Percentiles rank a stretch among this genome's conserved stretches.
Evolutionary conservation across 2,797 vertebrate genomes (phyloP).

Genomic region (Pampus argenteus): DNA sequence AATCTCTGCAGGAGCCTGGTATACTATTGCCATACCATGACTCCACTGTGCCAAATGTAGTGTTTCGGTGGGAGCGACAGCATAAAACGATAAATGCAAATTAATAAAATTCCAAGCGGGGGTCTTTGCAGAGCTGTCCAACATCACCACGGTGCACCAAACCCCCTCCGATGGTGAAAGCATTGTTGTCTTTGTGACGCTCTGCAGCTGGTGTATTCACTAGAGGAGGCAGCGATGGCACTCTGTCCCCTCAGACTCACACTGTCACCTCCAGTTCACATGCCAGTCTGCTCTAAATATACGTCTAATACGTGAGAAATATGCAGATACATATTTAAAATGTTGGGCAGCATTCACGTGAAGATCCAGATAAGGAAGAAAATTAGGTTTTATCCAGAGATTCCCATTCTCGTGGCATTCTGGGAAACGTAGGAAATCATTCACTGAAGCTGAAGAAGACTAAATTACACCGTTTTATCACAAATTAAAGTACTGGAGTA

Average conservation of each 20-base stretch:
- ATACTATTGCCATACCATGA: constrained; percentile 32
- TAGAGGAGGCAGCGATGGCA: constrained; percentile 32
- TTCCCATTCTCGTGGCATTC: neutral
- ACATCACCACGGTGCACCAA: constrained; percentile 57
- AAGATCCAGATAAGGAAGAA: no score
- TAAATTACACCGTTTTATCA: neutral
- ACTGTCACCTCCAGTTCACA: constrained; percentile 52
- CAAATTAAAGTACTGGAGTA: neutral
- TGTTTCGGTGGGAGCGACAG: constrained; percentile 54
- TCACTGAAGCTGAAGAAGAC: neutral
- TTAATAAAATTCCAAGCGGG: constrained; percentile 75
- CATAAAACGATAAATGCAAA: constrained; percentile 77
- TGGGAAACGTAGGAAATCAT: constrained; percentile 19
- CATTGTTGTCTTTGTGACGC: constrained; percentile 82
- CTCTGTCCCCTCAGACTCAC: constrained; percentile 38
- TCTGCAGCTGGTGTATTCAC: constrained; percentile 80
- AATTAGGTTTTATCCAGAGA: neutral
- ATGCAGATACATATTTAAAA: neutral
- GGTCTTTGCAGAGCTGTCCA: constrained; percentile 73
- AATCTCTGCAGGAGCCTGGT: constrained; percentile 21
- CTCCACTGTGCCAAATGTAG: constrained; percentile 58
- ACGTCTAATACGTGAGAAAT: neutral
- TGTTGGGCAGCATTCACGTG: neutral
- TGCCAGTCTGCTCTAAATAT: neutral
- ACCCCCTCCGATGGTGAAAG: constrained; percentile 49